Percentiles rank a stretch among this genome's conserved stretches.
Conservation (phyloP, 2,888 invertebrate species). For the Dryobotodes eremita region DNA sequence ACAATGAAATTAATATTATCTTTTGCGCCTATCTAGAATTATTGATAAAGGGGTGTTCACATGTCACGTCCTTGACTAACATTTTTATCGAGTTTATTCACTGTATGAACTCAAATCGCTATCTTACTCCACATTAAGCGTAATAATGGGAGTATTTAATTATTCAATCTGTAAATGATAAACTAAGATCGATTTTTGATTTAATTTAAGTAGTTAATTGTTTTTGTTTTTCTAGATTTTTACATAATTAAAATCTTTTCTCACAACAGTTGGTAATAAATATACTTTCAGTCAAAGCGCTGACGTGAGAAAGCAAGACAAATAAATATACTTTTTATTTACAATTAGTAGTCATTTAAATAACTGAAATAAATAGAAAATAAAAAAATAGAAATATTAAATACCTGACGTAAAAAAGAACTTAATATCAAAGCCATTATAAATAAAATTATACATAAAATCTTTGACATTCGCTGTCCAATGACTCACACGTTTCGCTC, state of each 20-base stretch:
- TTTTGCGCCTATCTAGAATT: slow-evolving; percentile 11
- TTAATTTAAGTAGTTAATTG: not conserved
- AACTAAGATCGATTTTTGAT: not conserved
- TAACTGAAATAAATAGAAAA: too few species aligned
- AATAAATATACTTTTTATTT: not conserved
- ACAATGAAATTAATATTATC: slow-evolving; percentile 25
- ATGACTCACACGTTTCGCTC: slow-evolving; percentile 60
- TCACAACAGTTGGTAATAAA: not conserved
- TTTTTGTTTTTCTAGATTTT: not conserved
- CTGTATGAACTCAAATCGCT: not conserved
- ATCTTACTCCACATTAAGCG: not conserved
- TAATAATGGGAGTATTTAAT: not conserved
- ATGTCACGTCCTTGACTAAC: not conserved
- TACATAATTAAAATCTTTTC: not conserved
- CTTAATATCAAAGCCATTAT: not conserved
- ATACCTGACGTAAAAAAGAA: not conserved
- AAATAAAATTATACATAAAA: slow-evolving; percentile 15
- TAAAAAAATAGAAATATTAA: not conserved
- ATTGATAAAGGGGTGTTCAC: slow-evolving; percentile 15
- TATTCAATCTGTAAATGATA: not conserved
- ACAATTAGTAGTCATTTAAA: not conserved
- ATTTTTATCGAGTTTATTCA: not conserved
- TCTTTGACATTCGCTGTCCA: slow-evolving; percentile 53
- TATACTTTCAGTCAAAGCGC: not conserved
- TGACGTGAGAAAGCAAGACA: not conserved